Evolutionary conservation across 2,797 vertebrate genomes (phyloP).

Genomic region (Halcyon chelicuti): DNA sequence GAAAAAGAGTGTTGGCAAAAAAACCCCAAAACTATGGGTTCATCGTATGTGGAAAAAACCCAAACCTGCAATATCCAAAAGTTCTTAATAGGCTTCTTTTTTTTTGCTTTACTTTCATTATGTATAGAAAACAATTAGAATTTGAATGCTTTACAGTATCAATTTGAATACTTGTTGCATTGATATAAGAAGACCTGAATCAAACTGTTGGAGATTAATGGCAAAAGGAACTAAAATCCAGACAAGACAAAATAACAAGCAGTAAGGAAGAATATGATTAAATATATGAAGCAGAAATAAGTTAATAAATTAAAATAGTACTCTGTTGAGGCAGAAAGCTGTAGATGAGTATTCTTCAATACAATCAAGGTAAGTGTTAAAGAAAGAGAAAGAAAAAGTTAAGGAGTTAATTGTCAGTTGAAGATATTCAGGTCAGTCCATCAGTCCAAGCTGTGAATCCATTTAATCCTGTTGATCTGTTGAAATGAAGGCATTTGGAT

Average conservation of each 20-base stretch:
- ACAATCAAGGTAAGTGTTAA: not conserved
- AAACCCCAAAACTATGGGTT: not conserved
- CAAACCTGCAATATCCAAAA: not conserved
- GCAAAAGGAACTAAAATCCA: not conserved
- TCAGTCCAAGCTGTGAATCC: not conserved
- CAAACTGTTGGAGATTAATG: not conserved
- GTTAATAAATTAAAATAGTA: not conserved
- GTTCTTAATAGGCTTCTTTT: not conserved
- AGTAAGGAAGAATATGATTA: not conserved
- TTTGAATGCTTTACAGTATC: not conserved
- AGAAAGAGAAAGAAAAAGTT: not conserved
- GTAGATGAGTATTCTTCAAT: not conserved
- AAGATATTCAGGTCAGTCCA: not conserved
- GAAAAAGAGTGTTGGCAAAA: not conserved
- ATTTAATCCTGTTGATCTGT: not conserved
- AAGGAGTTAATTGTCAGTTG: not conserved
- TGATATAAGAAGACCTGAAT: not conserved
- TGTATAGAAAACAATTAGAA: not conserved
- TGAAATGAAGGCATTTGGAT: not conserved
- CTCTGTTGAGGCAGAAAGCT: not conserved
- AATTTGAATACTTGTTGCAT: not conserved
- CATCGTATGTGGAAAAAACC: not conserved
- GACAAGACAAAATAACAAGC: not conserved
- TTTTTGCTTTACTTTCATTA: not conserved
- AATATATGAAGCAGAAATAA: not conserved